These are phyloP conservation scores for Taphrorychus bicolor DNA, from an alignment of 2,888 invertebrate genomes.

Conservation along the genomic window DNA sequence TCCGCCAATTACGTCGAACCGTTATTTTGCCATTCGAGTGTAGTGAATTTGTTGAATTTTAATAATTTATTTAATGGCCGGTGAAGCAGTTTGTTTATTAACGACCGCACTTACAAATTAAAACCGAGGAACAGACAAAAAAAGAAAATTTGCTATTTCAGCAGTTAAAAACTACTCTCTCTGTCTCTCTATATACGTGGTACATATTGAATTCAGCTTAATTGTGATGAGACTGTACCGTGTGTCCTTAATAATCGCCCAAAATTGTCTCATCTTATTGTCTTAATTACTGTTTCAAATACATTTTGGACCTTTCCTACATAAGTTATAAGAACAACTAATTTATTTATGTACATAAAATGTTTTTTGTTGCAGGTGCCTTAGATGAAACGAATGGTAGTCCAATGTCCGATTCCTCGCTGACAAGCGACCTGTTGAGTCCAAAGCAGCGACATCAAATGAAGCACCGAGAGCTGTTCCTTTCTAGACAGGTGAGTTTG, in stretches of 20 bases:
- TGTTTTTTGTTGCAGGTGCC: conserved; percentile 53
- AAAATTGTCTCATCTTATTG: too few species aligned
- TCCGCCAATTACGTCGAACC: background rate
- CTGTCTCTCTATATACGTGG: too few species aligned
- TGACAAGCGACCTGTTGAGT: conserved; percentile 61
- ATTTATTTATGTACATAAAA: background rate
- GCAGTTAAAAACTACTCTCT: too few species aligned
- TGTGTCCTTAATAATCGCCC: too few species aligned
- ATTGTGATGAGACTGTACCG: too few species aligned
- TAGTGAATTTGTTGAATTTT: background rate
- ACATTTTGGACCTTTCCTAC: too few species aligned
- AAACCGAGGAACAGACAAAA: too few species aligned
- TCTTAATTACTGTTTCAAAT: too few species aligned
- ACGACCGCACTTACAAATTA: background rate
- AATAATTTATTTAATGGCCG: background rate
- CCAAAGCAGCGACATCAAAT: conserved; percentile 93
- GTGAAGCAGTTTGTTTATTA: background rate
- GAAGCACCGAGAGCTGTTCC: conserved; percentile 97
- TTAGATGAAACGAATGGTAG: conserved; percentile 57
- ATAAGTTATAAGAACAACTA: too few species aligned
- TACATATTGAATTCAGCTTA: too few species aligned
- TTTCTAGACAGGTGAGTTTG: conserved; percentile 97
- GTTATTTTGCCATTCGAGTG: background rate
- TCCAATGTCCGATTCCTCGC: conserved; percentile 49
- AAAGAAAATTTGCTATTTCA: background rate